Percentiles rank a stretch among this genome's conserved stretches.
phyloP scores from a whole-genome alignment of 2,888 invertebrate genomes.

The Perizoma affinitatum region DNA sequence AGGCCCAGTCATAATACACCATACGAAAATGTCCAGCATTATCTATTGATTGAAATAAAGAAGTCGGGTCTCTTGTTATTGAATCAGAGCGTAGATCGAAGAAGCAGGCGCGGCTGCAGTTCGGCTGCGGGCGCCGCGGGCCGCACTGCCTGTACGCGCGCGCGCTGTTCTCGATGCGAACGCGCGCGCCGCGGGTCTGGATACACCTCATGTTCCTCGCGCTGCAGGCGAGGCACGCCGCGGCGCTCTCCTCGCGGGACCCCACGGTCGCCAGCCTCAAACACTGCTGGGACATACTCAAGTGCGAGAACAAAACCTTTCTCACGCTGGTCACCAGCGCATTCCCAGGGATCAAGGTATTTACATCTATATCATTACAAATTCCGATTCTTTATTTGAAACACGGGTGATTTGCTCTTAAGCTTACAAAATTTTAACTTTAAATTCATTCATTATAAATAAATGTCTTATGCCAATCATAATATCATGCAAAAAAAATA shows the following conservation, averaged over 20 bases:
- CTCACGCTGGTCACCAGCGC: conserved; percentile 96
- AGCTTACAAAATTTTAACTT: no score
- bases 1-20: no score
- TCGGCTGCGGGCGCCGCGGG: conserved; percentile 94
- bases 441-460: no score
- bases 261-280: conserved; percentile 92
- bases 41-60: no score
- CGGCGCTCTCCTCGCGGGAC: conserved; percentile 92
- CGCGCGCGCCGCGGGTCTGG: conserved; percentile 94
- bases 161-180: conserved; percentile 90
- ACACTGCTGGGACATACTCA: conserved; percentile 97
- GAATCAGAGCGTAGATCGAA: conserved; percentile 93
- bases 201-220: conserved; percentile 98
- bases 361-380: no score
- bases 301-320: conserved; percentile 95
- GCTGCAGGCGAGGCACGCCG: conserved; percentile 91
- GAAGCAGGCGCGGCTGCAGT: conserved; percentile 94
- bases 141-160: conserved; percentile 95
- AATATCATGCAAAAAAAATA: no score
- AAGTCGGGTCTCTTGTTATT: no score
- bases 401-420: no score
- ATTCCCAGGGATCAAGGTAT: conserved; percentile 94
- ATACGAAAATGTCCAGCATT: no score
- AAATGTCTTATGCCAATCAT: no score
- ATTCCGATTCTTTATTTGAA: no score